Evolutionary conservation across 1,140 invertebrate species (phyloP).

Genomic region (Paracyclopina nana): DNA sequence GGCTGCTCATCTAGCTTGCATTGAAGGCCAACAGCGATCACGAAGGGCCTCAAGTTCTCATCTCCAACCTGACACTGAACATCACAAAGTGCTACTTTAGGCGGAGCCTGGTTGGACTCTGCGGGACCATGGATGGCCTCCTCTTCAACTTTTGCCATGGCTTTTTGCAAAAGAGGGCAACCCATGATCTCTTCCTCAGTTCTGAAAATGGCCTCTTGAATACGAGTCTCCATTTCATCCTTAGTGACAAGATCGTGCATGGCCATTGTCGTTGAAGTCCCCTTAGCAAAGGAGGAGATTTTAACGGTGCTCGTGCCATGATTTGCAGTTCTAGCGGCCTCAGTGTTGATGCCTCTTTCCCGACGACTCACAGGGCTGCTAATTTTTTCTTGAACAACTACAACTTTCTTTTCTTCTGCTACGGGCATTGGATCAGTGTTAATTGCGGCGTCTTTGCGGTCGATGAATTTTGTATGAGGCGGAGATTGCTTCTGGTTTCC

Average conservation of each 20-base stretch:
- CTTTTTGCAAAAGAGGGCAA: conserved; percentile 14
- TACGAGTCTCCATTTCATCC: conserved; percentile 5
- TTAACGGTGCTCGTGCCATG: conserved; percentile 6
- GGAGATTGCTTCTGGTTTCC: background rate
- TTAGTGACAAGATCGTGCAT: conserved; percentile 12
- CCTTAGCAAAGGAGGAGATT: background rate
- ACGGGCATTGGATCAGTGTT: background rate
- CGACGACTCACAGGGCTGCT: background rate
- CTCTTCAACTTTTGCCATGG: conserved; percentile 14
- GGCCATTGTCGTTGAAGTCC: background rate
- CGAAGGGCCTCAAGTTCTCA: conserved; percentile 14
- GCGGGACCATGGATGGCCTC: background rate
- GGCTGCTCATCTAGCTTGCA: conserved; percentile 5
- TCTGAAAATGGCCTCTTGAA: conserved; percentile 8
- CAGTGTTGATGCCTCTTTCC: conserved; percentile 2
- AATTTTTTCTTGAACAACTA: background rate
- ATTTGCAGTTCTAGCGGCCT: background rate
- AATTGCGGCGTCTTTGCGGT: background rate
- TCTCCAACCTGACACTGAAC: background rate
- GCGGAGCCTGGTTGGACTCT: no score
- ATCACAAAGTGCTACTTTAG: background rate
- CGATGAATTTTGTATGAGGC: background rate
- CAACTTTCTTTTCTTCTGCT: no score
- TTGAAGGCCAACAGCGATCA: conserved; percentile 9
- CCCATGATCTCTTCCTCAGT: conserved; percentile 16